These are phyloP conservation scores for Eubasilissa regina DNA, from an alignment of 1,140 invertebrate genomes.

Conservation along the genomic window DNA sequence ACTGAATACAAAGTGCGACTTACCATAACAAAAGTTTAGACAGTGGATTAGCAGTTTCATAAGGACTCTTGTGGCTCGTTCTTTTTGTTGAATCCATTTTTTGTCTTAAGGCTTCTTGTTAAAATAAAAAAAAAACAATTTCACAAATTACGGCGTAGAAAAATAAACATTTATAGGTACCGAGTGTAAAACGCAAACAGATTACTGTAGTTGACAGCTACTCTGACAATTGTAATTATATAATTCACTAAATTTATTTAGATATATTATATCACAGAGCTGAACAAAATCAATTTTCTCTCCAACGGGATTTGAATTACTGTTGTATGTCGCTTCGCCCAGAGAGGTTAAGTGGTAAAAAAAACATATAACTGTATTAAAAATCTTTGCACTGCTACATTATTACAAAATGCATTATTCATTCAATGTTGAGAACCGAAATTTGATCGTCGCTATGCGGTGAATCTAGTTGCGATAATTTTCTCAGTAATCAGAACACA, in stretches of 20 bases:
- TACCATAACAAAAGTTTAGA: constrained; percentile 54
- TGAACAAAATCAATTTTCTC: not conserved
- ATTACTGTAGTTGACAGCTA: not conserved
- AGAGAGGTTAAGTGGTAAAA: constrained; percentile 27
- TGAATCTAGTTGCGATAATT: not conserved
- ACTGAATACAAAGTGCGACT: constrained; percentile 11
- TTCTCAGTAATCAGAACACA: not conserved
- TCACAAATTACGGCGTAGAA: constrained; percentile 4
- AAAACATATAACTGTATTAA: not conserved
- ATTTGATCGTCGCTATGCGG: not conserved
- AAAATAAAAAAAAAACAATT: not conserved
- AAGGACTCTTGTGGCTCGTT: constrained; percentile 49
- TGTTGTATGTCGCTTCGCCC: not conserved
- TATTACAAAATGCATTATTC: not conserved
- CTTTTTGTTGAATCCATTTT: constrained; percentile 57
- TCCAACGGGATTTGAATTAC: constrained; percentile 6
- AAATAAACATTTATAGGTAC: constrained; percentile 1
- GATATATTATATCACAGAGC: constrained; percentile 18
- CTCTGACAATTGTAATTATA: constrained; percentile 5
- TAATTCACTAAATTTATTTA: constrained; percentile 21
- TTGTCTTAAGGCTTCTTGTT: not conserved
- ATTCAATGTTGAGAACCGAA: not conserved
- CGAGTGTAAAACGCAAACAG: no score
- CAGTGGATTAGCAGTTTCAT: constrained; percentile 49
- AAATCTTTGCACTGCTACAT: not conserved